These are phyloP conservation scores for Troides oblongomaculatus DNA, from an alignment of 2,888 invertebrate species.

Conservation along the genomic window DNA sequence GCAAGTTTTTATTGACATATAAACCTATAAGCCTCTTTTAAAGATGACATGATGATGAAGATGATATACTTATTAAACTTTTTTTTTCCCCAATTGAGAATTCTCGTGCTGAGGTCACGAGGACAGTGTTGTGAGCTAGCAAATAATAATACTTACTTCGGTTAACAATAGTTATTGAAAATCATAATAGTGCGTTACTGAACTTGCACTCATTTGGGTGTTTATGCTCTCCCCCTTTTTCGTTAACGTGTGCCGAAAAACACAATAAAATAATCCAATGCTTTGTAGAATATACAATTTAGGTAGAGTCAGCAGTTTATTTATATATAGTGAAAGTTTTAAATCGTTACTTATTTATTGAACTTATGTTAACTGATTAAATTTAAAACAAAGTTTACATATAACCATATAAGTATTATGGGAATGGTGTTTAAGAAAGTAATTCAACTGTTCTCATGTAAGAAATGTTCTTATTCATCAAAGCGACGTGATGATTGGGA, in stretches of 20 bases:
- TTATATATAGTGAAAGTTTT: not conserved
- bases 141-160: slow-evolving; percentile 13
- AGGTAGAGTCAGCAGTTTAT: slow-evolving; percentile 11
- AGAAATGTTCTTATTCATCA: no score
- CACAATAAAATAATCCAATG: slow-evolving; percentile 74
- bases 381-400: no score
- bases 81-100: no score
- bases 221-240: slow-evolving; percentile 47
- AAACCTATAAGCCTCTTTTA: no score
- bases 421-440: no score
- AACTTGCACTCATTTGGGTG: slow-evolving; percentile 38
- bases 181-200: slow-evolving; percentile 26
- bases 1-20: no score
- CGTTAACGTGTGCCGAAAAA: slow-evolving; percentile 57
- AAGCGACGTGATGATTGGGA: no score
- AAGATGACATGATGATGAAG: no score
- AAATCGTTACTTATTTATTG: no score
- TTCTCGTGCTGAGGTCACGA: not conserved
- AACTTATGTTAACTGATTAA: no score
- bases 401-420: no score
- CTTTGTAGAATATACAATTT: slow-evolving; percentile 51
- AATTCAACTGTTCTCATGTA: no score
- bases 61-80: not conserved
- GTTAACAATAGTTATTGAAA: slow-evolving; percentile 25
- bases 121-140: slow-evolving; percentile 1